Percentiles rank a stretch among this genome's conserved stretches.
Conservation (phyloP, 2,113 vertebrate genomes). For the Mastomys coucha region DNA sequence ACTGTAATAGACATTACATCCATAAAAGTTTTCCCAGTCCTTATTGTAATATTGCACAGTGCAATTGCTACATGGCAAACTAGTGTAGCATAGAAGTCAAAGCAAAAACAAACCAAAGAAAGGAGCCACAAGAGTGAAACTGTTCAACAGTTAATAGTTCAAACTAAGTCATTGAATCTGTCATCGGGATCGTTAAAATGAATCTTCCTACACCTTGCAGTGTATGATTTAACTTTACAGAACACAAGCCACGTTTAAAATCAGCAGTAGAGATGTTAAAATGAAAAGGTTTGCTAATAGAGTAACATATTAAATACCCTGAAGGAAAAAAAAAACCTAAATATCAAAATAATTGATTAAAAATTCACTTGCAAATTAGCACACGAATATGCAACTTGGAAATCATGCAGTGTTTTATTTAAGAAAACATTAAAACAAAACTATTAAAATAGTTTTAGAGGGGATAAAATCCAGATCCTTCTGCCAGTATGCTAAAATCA, state of each 20-base stretch:
- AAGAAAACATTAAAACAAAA: slow-evolving; percentile 87
- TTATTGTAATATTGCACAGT: slow-evolving; percentile 99
- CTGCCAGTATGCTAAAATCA: slow-evolving; percentile 72
- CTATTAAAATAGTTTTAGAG: slow-evolving; percentile 76
- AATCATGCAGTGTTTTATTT: slow-evolving; percentile 93
- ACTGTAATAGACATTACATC: slow-evolving; percentile 99
- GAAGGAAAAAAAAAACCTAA: slow-evolving; percentile 91
- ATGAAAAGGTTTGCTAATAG: slow-evolving; percentile 91
- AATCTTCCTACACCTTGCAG: slow-evolving; percentile 97
- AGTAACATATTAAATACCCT: slow-evolving; percentile 95
- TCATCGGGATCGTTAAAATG: slow-evolving; percentile 92
- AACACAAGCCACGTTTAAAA: slow-evolving; percentile 90
- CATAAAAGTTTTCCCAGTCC: slow-evolving; percentile 99
- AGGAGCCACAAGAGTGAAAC: slow-evolving; percentile 94
- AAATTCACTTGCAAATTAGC: slow-evolving; percentile 86
- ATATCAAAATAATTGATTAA: slow-evolving; percentile 87
- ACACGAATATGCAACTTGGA: slow-evolving; percentile 86
- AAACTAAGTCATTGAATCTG: slow-evolving; percentile 94
- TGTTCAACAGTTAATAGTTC: slow-evolving; percentile 96
- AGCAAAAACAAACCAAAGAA: slow-evolving; percentile 90
- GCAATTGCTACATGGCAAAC: slow-evolving; percentile 99
- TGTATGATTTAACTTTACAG: slow-evolving; percentile 96
- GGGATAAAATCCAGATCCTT: slow-evolving; percentile 72
- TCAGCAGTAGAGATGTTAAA: slow-evolving; percentile 88
- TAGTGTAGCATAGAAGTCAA: slow-evolving; percentile 98